Evolutionary conservation across 2,797 vertebrate genomes (phyloP), one percentile per base, ranked within the genome.

Genomic region (Chelonia mydas): DNA sequence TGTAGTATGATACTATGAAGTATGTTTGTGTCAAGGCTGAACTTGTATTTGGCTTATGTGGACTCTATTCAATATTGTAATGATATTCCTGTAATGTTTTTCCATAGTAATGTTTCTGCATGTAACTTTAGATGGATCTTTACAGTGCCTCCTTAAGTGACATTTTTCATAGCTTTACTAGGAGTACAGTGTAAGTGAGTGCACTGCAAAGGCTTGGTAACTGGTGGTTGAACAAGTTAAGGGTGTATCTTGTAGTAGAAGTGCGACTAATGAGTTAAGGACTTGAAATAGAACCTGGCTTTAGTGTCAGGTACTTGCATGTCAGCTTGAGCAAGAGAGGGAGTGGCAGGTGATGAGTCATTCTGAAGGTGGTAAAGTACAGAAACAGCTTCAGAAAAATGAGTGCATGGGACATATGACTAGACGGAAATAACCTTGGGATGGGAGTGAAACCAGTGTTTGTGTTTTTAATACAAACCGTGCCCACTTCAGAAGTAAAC

Each of bases 401-500:
- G 37, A 80, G 31, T 0, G 11, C 82, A 31, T 3, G 49, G 7
- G 51, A 21, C 83, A 41, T 3, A 6, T 77, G 76, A 83, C 80
- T 3, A 86, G 7, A 59, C 77, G 51, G 47, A 92, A 86, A 41
- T 72, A 72, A n/a, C n/a, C 15, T 61, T 25, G 31, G 47, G 17
- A 1, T 78, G 95, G 13, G 53, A 88, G 47, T 3, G 45, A 31
- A 86, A 72, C 76, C 23, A 77, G 11, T 94, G 85, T 51, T 11
- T 81, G 92, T 87, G 51, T 49, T 87, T 93, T 94, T 97, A 94
- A 95, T 94, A 80, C 31, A 90, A 87, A 94, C 8, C 3, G 6
- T 96, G 72, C 88, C 87, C 83, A 91, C 45, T 13, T 92, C 11
- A 80, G 7, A 95, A 95, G 51, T 57, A 0, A 90, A 27, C 89